Conservation (phyloP, 2,113 vertebrate genomes). For the Edolisoma coerulescens region DNA sequence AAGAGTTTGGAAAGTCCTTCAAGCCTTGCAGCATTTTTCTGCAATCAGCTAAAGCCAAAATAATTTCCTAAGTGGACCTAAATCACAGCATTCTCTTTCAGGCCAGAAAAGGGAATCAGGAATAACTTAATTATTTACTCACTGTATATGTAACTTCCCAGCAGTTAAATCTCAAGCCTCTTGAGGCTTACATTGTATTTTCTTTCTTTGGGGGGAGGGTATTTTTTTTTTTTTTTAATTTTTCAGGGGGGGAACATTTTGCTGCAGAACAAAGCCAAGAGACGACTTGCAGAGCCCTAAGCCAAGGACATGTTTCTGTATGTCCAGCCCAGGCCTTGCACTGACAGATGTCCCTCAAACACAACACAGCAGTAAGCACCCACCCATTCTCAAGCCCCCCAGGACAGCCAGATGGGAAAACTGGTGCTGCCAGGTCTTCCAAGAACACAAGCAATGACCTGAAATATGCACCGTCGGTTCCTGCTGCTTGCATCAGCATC, state of each 20-base stretch:
- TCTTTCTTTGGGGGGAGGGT: not conserved
- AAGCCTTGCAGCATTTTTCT: not conserved
- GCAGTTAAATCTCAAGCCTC: not conserved
- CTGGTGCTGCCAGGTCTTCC: not conserved
- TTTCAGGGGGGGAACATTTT: not conserved
- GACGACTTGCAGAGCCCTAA: not conserved
- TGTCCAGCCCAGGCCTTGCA: not conserved
- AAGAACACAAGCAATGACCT: not conserved
- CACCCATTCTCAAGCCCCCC: not conserved
- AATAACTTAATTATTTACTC: not conserved
- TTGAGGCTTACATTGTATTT: not conserved
- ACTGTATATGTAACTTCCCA: not conserved
- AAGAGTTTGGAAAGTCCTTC: not conserved
- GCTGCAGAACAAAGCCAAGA: not conserved
- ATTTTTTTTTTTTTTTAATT: not conserved
- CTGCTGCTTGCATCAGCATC: not conserved
- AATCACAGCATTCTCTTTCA: not conserved
- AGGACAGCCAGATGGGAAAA: not conserved
- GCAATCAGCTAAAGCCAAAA: not conserved
- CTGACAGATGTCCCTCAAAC: not conserved
- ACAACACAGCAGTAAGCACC: not conserved
- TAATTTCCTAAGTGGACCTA: not conserved
- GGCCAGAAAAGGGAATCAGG: not conserved
- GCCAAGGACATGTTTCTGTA: not conserved
- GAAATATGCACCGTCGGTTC: rapidly evolving